Conservation (phyloP, 2,888 invertebrate genomes). For the Ecliptopera silaceata region DNA sequence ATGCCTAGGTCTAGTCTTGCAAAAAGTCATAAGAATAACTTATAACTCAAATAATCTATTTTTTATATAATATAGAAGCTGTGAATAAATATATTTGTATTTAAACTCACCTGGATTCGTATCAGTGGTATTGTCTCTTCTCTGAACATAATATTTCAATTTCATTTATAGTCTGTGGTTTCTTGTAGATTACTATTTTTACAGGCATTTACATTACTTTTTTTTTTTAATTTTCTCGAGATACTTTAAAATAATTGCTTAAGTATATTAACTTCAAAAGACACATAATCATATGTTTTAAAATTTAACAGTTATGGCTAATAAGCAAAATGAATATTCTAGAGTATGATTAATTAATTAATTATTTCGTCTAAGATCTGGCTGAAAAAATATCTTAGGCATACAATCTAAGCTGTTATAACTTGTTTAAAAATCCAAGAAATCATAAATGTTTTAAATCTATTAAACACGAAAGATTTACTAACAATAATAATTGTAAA, state of each 20-base stretch:
- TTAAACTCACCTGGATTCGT: conserved; percentile 71
- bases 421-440: too few relatives aligned
- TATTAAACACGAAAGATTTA: too few relatives aligned
- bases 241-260: too few relatives aligned
- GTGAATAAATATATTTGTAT: conserved; percentile 1
- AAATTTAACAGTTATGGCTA: background rate
- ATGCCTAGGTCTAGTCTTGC: too few relatives aligned
- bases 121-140: conserved; percentile 78
- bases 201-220: conserved; percentile 60
- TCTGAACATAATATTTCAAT: conserved; percentile 62
- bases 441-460: too few relatives aligned
- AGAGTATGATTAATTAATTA: too few relatives aligned
- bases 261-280: too few relatives aligned
- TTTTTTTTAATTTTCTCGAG: background rate
- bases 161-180: conserved; percentile 27
- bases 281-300: too few relatives aligned
- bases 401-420: too few relatives aligned
- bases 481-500: too few relatives aligned
- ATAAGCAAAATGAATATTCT: background rate
- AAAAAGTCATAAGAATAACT: background rate
- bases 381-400: too few relatives aligned
- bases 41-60: background rate
- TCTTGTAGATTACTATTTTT: conserved; percentile 35
- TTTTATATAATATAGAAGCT: background rate
- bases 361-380: too few relatives aligned